Conservation (phyloP, 2,113 vertebrate species). For the Riparia riparia region DNA sequence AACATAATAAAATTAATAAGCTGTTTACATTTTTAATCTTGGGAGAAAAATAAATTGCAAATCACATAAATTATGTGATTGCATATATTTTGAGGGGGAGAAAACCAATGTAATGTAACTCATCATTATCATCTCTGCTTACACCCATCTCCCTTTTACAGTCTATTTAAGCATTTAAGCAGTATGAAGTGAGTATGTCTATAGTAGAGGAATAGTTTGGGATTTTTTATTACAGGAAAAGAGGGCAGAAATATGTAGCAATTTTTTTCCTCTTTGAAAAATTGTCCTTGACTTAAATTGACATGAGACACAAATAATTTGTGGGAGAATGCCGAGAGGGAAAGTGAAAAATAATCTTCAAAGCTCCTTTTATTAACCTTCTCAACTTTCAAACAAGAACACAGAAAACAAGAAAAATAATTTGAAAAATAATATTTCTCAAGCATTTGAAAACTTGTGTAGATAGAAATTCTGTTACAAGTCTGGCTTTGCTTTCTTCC, state of each 20-base stretch:
- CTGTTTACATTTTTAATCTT: neutral
- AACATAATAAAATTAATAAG: neutral
- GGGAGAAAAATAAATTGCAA: neutral
- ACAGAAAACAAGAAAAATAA: neutral
- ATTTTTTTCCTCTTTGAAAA: neutral
- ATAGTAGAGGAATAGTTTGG: neutral
- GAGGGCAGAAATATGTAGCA: neutral
- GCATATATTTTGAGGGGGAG: neutral
- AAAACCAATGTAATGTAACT: neutral
- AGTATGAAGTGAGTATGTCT: neutral
- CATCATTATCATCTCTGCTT: neutral
- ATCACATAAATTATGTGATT: neutral
- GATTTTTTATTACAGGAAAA: neutral
- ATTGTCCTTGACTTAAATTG: neutral
- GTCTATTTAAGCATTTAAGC: neutral
- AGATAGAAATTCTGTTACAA: neutral
- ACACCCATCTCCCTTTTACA: neutral
- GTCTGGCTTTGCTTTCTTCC: neutral
- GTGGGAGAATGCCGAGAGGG: neutral
- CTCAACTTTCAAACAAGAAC: neutral
- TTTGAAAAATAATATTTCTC: neutral
- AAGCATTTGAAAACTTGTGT: neutral
- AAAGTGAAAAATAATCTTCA: neutral
- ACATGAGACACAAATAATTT: neutral
- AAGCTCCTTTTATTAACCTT: neutral